Base-by-base conservation (phyloP, 2,888 invertebrate species). In the Drosophila nr. perissopoda region DNA sequence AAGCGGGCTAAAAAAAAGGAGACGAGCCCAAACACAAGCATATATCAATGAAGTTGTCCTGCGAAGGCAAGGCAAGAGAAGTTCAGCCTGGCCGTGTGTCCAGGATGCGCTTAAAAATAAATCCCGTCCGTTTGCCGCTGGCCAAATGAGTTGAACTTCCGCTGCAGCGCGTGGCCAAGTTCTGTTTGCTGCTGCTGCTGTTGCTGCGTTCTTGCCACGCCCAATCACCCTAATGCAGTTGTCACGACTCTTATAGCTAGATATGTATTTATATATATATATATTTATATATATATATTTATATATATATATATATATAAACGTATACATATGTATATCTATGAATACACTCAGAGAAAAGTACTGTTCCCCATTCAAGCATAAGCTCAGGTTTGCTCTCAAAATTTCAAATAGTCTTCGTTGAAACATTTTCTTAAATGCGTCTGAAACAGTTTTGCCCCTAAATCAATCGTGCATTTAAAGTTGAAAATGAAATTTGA, bases 51-150 rank as follows among this genome's bases (percentile, higher is more conserved):
- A 63, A 81, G 86, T 81, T 86, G 90, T 85, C 76, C 70, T 74
- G 61, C 52, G 33, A 48, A 49, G 48, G 36, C 62, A 51, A 68
- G 63, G 6, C 62, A 64, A 64, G 7, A 8, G 38, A 18, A 38
- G 38, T 18, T 38, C 38, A 8, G 51, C 21, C 46, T 40, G 38
- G 73, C 54, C 85, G 85, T 89, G 85, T 85, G 90, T 76, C 70
- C 86, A 88, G 86, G 90, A 86, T 89, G 90, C 86, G 75, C 83
- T 89, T 82, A 86, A 89, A 86, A 89, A 84, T 85, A 88, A 88
- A 86, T 89, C 88, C 81, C 81, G 82, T 89, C 90, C 90, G 88
- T 67, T 81, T 70, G 74, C 72, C 70, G 77, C 82, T 76, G 73
- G 82, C 83, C 83, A 86, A 86, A 86, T 89, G 88, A 90, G 90